Base-by-base conservation (phyloP, 2,888 invertebrate species). In the Aporophyla nigra region DNA sequence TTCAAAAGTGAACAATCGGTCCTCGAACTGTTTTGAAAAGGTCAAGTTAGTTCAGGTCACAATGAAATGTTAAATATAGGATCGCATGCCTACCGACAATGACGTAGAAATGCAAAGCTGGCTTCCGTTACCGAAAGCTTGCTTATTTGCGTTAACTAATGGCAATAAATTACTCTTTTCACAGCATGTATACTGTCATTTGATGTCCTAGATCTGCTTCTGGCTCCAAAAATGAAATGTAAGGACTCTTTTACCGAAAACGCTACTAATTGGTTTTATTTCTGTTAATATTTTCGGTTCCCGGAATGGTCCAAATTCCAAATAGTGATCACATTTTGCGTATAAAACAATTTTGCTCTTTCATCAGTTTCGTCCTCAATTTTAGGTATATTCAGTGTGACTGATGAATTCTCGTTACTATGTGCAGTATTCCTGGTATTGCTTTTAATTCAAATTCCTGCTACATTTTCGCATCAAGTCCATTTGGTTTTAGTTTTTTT, bases 1-100 rank as follows among this genome's bases (percentile, higher is more conserved):
- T 91, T 90, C 85, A 87, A 87, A 84, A 80, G 71, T 81, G 73
- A 84, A 80, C 78, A 85, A 76, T 80, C 83, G 80, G 86, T 87
- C 85, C 81, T 89, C 89, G 83, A 88, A 89, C 88, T 88, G 83
- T 87, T 89, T 88, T 83, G 66, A 74, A 91, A 92, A 94, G 93
- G 93, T 93, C 93, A 91, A 91, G 90, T 89, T 89, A 91, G 91
- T 91, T 91, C 89, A 87, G 89, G 91, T 90, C 91, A 92, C 91
- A 93, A 92, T 91, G 91, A 92, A 95, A 93, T 91, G 94, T 95
- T 95, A 95, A 95, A 94, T 94, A 94, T 94, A 92, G 92, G 90
- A 95, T 95, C 92, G 96, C 96, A 95, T 96, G 96, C 93, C 93
- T 90, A 86, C 84, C 84, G 75, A 72, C 89, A 92, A 90, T 93